These are phyloP conservation scores for Zygaena filipendulae DNA, from an alignment of 2,888 invertebrate genomes.

Conservation along the genomic window DNA sequence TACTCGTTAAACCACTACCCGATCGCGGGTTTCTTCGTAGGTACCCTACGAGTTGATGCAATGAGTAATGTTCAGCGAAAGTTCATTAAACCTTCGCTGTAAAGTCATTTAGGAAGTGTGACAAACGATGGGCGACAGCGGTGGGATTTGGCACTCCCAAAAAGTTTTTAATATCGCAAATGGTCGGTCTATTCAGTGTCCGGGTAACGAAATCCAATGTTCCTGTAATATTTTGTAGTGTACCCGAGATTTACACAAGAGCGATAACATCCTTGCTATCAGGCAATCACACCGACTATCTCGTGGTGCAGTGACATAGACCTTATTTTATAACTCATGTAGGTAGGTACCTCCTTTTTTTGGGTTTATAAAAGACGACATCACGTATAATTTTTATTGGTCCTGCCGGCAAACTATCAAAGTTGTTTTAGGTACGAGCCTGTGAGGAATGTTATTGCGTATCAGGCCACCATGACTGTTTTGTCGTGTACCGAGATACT, in stretches of 20 bases:
- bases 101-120: conserved; percentile 7
- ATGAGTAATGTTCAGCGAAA: conserved; percentile 15
- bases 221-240: conserved; percentile 14
- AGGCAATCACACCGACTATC: conserved; percentile 43
- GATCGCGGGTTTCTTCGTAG: conserved; percentile 20
- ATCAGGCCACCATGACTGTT: conserved; percentile 44
- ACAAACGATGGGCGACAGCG: conserved; percentile 5
- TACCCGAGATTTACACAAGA: conserved; percentile 17
- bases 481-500: conserved; percentile 38
- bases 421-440: conserved; percentile 34
- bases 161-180: conserved; percentile 1
- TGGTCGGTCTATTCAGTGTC: background rate
- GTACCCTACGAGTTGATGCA: conserved; percentile 6
- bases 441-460: conserved; percentile 20
- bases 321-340: conserved; percentile 28
- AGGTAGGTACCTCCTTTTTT: too few relatives aligned
- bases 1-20: conserved; percentile 37
- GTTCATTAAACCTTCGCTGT: conserved; percentile 20
- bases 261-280: conserved; percentile 32
- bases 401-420: conserved; percentile 45
- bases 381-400: conserved; percentile 36
- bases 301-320: conserved; percentile 37
- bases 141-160: conserved; percentile 6
- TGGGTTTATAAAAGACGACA: background rate
- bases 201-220: conserved; percentile 8